phyloP scores from a whole-genome alignment of 1,140 invertebrate genomes.

The Orius insidiosus region DNA sequence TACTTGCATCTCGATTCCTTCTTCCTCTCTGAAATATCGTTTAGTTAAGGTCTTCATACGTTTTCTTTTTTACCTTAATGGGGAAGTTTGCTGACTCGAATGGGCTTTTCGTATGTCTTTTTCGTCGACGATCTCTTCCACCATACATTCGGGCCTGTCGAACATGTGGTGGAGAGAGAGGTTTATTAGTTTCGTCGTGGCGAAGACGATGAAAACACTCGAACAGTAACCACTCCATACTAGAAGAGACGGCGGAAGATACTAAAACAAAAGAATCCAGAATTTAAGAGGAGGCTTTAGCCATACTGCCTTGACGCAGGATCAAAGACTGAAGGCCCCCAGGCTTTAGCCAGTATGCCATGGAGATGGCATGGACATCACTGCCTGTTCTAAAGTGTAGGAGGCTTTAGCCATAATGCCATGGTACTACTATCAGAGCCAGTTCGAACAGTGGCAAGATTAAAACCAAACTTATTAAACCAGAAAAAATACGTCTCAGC shows the following conservation, averaged over 20 bases:
- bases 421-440: too few species aligned
- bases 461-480: too few species aligned
- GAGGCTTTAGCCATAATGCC: too few species aligned
- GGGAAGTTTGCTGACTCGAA: conserved; percentile 5
- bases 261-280: conserved; percentile 38
- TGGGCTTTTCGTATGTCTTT: conserved; percentile 13
- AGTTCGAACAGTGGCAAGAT: too few species aligned
- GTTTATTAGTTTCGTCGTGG: conserved; percentile 74
- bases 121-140: conserved; percentile 29
- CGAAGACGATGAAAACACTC: conserved; percentile 63
- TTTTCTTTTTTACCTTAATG: conserved; percentile 6
- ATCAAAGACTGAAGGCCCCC: too few species aligned
- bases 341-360: too few species aligned
- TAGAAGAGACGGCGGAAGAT: conserved; percentile 61
- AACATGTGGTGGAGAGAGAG: conserved; percentile 86
- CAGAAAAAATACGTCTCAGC: too few species aligned
- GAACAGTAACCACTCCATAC: conserved; percentile 79
- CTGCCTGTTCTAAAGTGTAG: too few species aligned
- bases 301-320: too few species aligned
- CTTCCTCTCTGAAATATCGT: conserved; percentile 37
- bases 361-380: too few species aligned
- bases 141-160: conserved; percentile 79
- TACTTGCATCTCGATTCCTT: conserved; percentile 72
- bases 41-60: not conserved
- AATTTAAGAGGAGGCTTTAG: too few species aligned